phyloP scores from a whole-genome alignment of 2,888 invertebrate genomes.

The Tubulanus polymorphus region DNA sequence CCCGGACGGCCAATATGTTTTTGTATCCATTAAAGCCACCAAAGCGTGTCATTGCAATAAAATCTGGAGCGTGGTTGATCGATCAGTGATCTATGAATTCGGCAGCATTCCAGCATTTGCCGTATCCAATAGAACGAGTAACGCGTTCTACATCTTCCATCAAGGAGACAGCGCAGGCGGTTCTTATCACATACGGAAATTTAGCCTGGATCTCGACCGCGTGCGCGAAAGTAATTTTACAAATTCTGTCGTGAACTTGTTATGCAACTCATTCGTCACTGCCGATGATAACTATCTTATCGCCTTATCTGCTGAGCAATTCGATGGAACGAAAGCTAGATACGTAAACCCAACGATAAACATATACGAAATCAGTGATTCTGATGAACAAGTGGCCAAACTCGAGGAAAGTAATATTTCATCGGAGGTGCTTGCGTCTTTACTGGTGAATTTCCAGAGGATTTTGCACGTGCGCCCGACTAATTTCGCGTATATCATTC shows the following conservation, averaged over 20 bases:
- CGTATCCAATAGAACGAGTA: slow-evolving; percentile 25
- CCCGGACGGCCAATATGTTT: slow-evolving; percentile 37
- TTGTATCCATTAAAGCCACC: slow-evolving; percentile 33
- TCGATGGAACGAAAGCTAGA: slow-evolving; percentile 24
- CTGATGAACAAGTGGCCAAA: slow-evolving; percentile 28
- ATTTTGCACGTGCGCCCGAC: slow-evolving; percentile 38
- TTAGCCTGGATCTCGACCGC: slow-evolving; percentile 27
- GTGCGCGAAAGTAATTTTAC: slow-evolving; percentile 30
- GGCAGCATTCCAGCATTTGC: slow-evolving; percentile 38
- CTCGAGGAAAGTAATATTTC: slow-evolving; percentile 13
- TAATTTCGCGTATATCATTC: slow-evolving; percentile 2
- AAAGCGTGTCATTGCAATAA: slow-evolving; percentile 36
- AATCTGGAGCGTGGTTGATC: slow-evolving; percentile 43
- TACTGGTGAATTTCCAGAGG: slow-evolving; percentile 34
- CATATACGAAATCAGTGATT: neutral
- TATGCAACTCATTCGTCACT: slow-evolving; percentile 41
- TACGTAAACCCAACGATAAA: slow-evolving; percentile 39
- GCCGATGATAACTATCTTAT: slow-evolving; percentile 41
- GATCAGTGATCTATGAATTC: slow-evolving; percentile 43
- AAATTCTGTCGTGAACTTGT: slow-evolving; percentile 29
- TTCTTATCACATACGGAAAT: slow-evolving; percentile 32
- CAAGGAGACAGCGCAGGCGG: slow-evolving; percentile 29
- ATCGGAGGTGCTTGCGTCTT: slow-evolving; percentile 34
- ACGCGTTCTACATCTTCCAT: slow-evolving; percentile 31
- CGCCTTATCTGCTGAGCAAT: slow-evolving; percentile 39